Conservation (phyloP, 2,797 vertebrate species). For the Pelochelys cantorii region DNA sequence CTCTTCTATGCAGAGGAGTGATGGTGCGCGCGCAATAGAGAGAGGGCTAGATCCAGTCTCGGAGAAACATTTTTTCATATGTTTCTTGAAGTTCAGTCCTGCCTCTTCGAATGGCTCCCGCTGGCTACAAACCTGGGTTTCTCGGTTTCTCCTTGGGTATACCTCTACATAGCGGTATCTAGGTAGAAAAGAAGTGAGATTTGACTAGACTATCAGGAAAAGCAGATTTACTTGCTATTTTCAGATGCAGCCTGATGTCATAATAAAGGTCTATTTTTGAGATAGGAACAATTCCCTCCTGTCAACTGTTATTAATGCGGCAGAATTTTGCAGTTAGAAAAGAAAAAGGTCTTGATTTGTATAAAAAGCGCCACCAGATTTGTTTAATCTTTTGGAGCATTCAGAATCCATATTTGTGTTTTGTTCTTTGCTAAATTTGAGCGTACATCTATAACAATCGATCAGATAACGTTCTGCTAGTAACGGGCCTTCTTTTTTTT, state of each 20-base stretch:
- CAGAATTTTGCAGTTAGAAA: not conserved
- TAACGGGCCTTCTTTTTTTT: not conserved
- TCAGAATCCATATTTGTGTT: conserved; percentile 29
- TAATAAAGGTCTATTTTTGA: not conserved
- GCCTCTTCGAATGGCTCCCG: not conserved
- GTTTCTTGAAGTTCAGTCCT: not conserved
- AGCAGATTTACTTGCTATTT: not conserved
- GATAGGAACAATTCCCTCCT: not conserved
- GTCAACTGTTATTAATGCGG: not conserved
- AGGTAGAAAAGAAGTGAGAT: not conserved
- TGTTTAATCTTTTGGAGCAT: not conserved
- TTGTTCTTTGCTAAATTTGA: not conserved
- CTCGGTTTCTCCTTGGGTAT: not conserved
- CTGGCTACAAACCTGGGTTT: not conserved
- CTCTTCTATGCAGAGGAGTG: not conserved
- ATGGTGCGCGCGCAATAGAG: not conserved
- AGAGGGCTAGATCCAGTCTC: not conserved
- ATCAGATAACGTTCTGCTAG: not conserved
- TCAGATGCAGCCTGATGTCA: not conserved
- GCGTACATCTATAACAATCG: not conserved
- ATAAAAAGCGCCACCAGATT: too few species aligned
- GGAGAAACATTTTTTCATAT: not conserved
- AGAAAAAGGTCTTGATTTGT: not conserved
- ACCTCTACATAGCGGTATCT: not conserved
- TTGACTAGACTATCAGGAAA: not conserved